phyloP scores from a whole-genome alignment of 2,113 vertebrate genomes.

The Microcebus jonahi region DNA sequence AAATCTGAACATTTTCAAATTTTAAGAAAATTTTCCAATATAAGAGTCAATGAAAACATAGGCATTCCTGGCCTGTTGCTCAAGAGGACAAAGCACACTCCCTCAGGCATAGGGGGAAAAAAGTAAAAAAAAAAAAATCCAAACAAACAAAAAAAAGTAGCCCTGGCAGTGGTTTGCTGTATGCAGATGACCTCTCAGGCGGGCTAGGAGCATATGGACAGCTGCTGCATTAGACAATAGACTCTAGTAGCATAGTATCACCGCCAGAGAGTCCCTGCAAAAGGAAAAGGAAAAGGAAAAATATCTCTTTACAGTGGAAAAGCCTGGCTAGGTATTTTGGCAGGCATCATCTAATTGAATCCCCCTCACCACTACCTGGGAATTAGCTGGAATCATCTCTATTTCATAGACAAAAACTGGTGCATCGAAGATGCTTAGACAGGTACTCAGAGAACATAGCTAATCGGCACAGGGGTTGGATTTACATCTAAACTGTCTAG shows the following conservation, averaged over 20 bases:
- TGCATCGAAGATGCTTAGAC: background rate
- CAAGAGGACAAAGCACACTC: background rate
- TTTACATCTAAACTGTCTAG: background rate
- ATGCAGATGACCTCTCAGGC: background rate
- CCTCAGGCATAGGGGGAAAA: background rate
- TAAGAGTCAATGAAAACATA: background rate
- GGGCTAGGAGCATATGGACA: background rate
- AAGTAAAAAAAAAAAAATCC: background rate
- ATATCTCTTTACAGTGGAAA: background rate
- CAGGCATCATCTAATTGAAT: background rate
- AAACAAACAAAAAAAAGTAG: background rate
- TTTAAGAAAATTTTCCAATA: background rate
- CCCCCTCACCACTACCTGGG: background rate
- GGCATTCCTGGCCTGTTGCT: background rate
- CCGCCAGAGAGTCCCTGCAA: background rate
- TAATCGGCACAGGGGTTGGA: background rate
- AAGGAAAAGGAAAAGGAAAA: background rate
- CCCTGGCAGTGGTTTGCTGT: background rate
- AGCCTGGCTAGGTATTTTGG: background rate
- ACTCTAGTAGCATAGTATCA: background rate
- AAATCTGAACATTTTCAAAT: constrained; percentile 11
- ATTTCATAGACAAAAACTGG: background rate
- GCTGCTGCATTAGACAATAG: background rate
- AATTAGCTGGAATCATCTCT: background rate
- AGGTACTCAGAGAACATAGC: background rate